Evolutionary conservation across 2,797 vertebrate species (phyloP), one percentile per base, ranked within the genome.

Genomic region (Sebastes steindachneri): DNA sequence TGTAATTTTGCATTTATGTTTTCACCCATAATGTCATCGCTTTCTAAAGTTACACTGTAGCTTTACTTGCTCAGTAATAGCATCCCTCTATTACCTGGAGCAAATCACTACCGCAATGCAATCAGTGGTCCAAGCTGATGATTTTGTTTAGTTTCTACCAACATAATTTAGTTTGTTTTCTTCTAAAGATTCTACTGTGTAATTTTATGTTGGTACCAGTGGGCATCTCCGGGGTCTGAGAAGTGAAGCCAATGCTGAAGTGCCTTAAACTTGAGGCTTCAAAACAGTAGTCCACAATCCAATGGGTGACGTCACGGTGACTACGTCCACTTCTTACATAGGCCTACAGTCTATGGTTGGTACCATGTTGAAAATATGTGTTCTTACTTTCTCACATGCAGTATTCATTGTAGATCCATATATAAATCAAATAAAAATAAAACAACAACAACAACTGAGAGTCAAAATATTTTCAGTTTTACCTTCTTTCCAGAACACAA

Each of bases 1-100:
- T 59, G 19, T 12, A 63, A 51, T 63, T 83, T 74, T 79, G 55
- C 31, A 45, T 87, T 68, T 28, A 71, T 65, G 11, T 77, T 64
- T 23, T 5, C 14, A 6, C 15, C 35, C 17, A 67, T 72, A 66
- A 35, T 77, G 3, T 57, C n/a, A 28, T 33, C 1, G 11, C 41
- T 72, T 57, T 55, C 4, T 51, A 17, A 70, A 33, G 14, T 63
- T 29, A 60, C 31, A 58, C 1, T n/a, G 21, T 31, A 31, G 41
- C 31, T 75, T 45, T 15, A 55, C 10, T 53, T 3, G 4, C 48
- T 74, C 23, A 65, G 17, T 48, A 21, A 41, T 15, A 33, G 2
- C n/a, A 66, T 57, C 19, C 19, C 28, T 26, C 19, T 19, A 6
- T 29, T 60, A 60, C 58, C 17, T 11, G 15, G 21, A 45, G 58